phyloP scores from a whole-genome alignment of 1,140 invertebrate genomes.

The Phortica variegata region DNA sequence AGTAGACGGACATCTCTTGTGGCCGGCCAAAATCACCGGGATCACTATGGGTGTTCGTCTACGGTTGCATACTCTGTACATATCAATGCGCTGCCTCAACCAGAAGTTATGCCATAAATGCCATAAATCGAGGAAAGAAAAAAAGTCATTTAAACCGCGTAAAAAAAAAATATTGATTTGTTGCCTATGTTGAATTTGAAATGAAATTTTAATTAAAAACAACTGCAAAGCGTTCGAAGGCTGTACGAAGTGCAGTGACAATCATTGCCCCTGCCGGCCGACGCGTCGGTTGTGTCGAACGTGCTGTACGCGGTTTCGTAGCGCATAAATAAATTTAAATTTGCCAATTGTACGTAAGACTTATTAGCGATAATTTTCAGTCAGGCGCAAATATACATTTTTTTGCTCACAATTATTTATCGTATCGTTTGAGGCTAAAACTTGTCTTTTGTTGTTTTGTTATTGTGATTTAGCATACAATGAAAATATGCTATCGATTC shows the following conservation, averaged over 20 bases:
- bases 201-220: conserved; percentile 32
- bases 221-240: too few species aligned
- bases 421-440: too few species aligned
- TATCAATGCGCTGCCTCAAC: conserved; percentile 7
- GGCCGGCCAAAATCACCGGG: too few species aligned
- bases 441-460: too few species aligned
- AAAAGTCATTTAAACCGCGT: too few species aligned
- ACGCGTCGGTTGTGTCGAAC: not conserved
- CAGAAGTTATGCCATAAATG: conserved; percentile 13
- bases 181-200: conserved; percentile 41
- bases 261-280: not conserved
- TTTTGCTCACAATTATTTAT: too few species aligned
- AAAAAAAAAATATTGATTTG: conserved; percentile 47
- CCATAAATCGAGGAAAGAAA: conserved; percentile 32
- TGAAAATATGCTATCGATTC: too few species aligned
- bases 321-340: conserved; percentile 49
- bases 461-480: too few species aligned
- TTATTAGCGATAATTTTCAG: conserved; percentile 51
- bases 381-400: conserved; percentile 2
- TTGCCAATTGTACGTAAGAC: conserved; percentile 47
- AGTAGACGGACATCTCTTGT: too few species aligned
- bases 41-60: too few species aligned
- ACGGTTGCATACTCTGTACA: too few species aligned
- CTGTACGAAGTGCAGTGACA: too few species aligned
- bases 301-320: not conserved